These are phyloP conservation scores for Varanus salvator DNA, from an alignment of 2,113 vertebrate genomes.

Conservation along the genomic window DNA sequence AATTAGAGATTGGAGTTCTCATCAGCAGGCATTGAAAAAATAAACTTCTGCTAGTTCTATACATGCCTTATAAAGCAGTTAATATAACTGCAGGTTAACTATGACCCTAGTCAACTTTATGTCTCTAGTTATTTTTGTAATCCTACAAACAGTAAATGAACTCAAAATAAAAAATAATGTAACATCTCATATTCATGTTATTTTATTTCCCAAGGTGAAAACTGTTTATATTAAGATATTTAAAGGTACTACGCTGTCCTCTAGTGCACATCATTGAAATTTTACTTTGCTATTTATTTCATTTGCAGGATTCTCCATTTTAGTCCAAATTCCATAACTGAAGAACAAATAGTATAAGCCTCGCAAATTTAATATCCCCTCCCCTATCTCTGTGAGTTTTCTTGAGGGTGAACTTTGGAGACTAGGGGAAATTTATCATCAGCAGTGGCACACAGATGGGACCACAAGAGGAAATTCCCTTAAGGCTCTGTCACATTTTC, in stretches of 20 bases:
- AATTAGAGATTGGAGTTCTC: not conserved
- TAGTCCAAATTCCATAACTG: not conserved
- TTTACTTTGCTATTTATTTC: slow-evolving; percentile 10
- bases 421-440: not conserved
- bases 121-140: too few relatives aligned
- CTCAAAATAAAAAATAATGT: not conserved
- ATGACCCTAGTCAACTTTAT: too few relatives aligned
- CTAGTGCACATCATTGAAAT: slow-evolving; percentile 57
- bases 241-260: slow-evolving; percentile 69
- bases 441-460: not conserved
- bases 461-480: not conserved
- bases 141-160: not conserved
- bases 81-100: not conserved
- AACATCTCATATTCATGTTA: not conserved
- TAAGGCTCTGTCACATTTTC: too few relatives aligned
- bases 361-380: not conserved
- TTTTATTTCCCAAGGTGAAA: not conserved
- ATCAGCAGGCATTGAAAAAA: slow-evolving; percentile 3
- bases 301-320: not conserved
- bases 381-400: not conserved
- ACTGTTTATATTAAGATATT: slow-evolving; percentile 9
- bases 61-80: slow-evolving; percentile 7
- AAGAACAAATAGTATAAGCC: not conserved
- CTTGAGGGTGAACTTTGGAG: not conserved
- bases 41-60: not conserved